A percentile compares a stretch with the other conserved stretches of the same genome.
phyloP scores from a whole-genome alignment of 2,113 vertebrate genomes.

The Apeltes quadracus region DNA sequence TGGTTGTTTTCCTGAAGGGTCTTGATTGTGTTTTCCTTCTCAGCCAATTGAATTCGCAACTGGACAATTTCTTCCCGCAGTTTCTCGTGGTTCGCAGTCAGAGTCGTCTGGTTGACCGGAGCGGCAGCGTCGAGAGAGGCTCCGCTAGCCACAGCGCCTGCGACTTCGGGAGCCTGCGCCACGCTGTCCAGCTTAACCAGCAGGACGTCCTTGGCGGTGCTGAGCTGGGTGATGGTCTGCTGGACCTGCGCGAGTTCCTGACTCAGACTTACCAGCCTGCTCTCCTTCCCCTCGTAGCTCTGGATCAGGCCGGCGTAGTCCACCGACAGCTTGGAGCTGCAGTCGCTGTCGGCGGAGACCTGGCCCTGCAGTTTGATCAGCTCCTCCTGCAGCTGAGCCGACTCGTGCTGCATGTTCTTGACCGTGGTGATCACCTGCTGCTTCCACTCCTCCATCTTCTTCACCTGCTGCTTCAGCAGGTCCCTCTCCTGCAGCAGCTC shows the following conservation, averaged over 20 bases:
- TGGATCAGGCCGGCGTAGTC: constrained; percentile 93
- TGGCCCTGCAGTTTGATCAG: constrained; percentile 90
- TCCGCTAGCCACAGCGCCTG: constrained; percentile 13
- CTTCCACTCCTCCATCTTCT: constrained; percentile 99
- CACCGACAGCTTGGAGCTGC: constrained; percentile 88
- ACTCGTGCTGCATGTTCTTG: constrained; percentile 98
- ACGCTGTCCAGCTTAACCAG: constrained; percentile 89
- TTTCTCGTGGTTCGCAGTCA: constrained; percentile 48
- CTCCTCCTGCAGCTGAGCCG: constrained; percentile 93
- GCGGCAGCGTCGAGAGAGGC: constrained; percentile 27
- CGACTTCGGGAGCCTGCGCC: constrained; percentile 66
- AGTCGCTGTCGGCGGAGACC: constrained; percentile 88
- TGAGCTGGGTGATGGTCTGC: constrained; percentile 90
- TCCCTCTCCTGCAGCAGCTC: constrained; percentile 94
- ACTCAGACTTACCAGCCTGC: constrained; percentile 86
- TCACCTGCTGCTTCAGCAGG: constrained; percentile 94
- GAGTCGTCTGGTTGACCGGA: not conserved
- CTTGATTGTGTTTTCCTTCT: constrained; percentile 85
- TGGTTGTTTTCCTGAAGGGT: constrained; percentile 95
- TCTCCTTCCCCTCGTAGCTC: constrained; percentile 93
- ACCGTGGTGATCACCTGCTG: constrained; percentile 97
- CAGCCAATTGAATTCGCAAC: constrained; percentile 80
- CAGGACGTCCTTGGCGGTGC: constrained; percentile 88
- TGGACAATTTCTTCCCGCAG: constrained; percentile 78
- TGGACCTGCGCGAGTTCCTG: constrained; percentile 92